Evolutionary conservation across 1,140 invertebrate species (phyloP).

Genomic region (Lordiphosa stackelbergi): DNA sequence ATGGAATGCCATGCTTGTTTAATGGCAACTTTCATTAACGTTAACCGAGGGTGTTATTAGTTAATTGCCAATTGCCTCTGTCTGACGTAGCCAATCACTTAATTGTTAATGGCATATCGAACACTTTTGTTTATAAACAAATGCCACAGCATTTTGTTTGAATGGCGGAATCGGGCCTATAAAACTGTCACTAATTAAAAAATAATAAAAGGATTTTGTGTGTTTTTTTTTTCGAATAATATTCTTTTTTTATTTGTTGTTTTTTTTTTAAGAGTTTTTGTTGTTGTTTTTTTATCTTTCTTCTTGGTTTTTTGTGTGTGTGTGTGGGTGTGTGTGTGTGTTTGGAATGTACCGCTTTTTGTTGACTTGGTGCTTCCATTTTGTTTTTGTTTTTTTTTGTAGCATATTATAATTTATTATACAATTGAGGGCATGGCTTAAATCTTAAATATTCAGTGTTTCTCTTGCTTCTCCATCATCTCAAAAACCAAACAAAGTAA

Average conservation of each 20-base stretch:
- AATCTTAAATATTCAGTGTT: constrained; percentile 59
- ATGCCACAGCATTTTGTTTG: constrained; percentile 22
- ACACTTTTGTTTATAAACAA: constrained; percentile 65
- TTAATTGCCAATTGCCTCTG: constrained; percentile 59
- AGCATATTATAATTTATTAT: constrained; percentile 68
- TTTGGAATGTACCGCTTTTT: constrained; percentile 60
- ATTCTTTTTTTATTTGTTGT: constrained; percentile 71
- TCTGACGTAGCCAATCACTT: constrained; percentile 37
- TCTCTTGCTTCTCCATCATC: constrained; percentile 57
- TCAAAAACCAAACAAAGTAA: constrained; percentile 58
- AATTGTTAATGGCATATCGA: constrained; percentile 69
- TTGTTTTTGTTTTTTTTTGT: constrained; percentile 30
- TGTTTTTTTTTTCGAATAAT: constrained; percentile 66
- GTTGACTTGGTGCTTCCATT: constrained; percentile 67
- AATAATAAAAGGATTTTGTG: constrained; percentile 56
- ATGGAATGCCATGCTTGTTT: constrained; percentile 50
- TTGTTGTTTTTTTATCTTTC: constrained; percentile 53
- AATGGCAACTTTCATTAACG: constrained; percentile 61
- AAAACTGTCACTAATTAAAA: constrained; percentile 70
- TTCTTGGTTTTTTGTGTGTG: constrained; percentile 57
- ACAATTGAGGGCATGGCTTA: constrained; percentile 74
- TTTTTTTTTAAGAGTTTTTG: constrained; percentile 58
- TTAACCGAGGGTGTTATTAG: constrained; percentile 48
- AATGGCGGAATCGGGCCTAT: constrained; percentile 21
- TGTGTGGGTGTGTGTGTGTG: constrained; percentile 30